Evolutionary conservation across 2,888 invertebrate genomes (phyloP).

Genomic region (Odontomyia ornata): DNA sequence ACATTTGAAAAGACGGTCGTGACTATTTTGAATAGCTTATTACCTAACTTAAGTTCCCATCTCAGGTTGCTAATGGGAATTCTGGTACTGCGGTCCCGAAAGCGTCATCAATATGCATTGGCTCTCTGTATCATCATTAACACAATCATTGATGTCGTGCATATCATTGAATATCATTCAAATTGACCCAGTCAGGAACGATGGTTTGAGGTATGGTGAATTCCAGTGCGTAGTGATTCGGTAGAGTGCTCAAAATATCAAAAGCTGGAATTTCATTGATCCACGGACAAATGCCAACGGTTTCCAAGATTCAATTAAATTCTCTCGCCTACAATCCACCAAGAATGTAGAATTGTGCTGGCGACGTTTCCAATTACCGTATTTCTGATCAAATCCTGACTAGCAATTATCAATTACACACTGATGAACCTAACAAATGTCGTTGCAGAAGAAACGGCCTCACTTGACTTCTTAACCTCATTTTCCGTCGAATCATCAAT

Average conservation of each 20-base stretch:
- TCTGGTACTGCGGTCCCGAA: not conserved
- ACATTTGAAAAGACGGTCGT: constrained; percentile 30
- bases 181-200: constrained; percentile 30
- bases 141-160: not conserved
- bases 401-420: too few species aligned
- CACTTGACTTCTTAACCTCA: too few species aligned
- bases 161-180: constrained; percentile 32
- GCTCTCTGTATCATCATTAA: constrained; percentile 17
- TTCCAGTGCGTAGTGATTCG: not conserved
- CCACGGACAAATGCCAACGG: too few species aligned
- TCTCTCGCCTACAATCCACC: too few species aligned
- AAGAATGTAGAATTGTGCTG: too few species aligned
- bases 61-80: not conserved
- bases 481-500: too few species aligned
- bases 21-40: constrained; percentile 34
- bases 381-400: too few species aligned
- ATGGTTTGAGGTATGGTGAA: constrained; percentile 25
- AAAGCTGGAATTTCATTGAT: not conserved
- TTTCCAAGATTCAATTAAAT: too few species aligned
- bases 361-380: too few species aligned
- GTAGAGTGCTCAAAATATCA: not conserved
- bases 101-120: constrained; percentile 12
- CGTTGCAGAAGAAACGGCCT: too few species aligned
- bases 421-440: too few species aligned
- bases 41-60: constrained; percentile 24